phyloP scores from a whole-genome alignment of 2,888 invertebrate species.

The Hipparchia semele region DNA sequence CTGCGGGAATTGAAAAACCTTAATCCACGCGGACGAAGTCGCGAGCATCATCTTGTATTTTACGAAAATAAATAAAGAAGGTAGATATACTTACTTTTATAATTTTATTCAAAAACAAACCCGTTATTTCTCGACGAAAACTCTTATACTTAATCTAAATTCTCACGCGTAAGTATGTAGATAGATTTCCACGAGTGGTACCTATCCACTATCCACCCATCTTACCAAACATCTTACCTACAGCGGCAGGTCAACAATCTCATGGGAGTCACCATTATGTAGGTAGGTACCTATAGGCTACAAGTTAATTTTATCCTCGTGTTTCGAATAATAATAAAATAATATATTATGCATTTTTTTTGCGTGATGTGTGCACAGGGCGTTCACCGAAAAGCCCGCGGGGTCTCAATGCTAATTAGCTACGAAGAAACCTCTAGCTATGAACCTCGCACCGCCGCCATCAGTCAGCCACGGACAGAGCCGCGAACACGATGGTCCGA shows the following conservation, averaged over 20 bases:
- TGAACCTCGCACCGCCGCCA: constrained; percentile 26
- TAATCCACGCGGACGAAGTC: no score
- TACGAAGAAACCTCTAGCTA: constrained; percentile 58
- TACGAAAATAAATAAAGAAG: no score
- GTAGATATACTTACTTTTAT: no score
- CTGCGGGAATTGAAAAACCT: no score
- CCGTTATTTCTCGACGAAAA: background rate
- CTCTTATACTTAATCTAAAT: no score
- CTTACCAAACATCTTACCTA: no score
- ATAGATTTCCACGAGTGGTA: no score
- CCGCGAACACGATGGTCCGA: constrained; percentile 66
- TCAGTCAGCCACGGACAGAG: constrained; percentile 61
- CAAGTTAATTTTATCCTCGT: background rate
- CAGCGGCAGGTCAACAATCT: constrained; percentile 19
- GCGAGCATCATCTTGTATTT: no score
- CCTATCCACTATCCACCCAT: no score
- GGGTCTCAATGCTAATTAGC: constrained; percentile 69
- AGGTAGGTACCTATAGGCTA: background rate
- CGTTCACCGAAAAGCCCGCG: constrained; percentile 72
- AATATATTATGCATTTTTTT: constrained; percentile 33
- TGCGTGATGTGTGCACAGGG: constrained; percentile 55
- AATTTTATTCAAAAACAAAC: background rate
- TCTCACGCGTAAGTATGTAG: no score
- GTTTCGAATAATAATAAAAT: constrained; percentile 25
- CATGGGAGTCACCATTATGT: background rate